Conservation (phyloP, 2,113 vertebrate species). For the Phodopus roborovskii region DNA sequence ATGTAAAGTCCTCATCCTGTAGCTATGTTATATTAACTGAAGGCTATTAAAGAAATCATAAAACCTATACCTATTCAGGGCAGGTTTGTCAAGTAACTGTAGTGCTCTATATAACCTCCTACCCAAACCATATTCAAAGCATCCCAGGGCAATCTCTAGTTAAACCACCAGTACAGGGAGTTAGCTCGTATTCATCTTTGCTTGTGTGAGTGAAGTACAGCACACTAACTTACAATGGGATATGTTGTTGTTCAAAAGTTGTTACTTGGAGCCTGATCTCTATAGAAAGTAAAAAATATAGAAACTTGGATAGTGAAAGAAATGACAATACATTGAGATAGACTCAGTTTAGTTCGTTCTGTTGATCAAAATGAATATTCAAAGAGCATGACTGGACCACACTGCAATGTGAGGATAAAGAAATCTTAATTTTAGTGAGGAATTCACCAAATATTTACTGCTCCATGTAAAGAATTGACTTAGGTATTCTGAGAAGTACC, state of each 20-base stretch:
- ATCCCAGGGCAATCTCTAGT: neutral
- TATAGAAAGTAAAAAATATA: neutral
- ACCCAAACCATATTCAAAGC: neutral
- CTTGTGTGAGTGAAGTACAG: neutral
- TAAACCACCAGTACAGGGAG: neutral
- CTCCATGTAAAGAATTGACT: neutral
- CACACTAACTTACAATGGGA: neutral
- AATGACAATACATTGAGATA: conserved; percentile 19
- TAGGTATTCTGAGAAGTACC: neutral
- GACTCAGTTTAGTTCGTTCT: neutral
- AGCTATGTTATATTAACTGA: neutral
- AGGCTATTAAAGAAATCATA: neutral
- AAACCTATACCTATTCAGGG: neutral
- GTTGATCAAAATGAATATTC: neutral
- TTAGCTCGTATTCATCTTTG: neutral
- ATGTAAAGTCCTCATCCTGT: neutral
- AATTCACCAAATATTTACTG: neutral
- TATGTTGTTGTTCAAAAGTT: neutral
- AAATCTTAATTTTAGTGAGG: neutral
- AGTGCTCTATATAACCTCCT: neutral
- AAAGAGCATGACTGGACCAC: neutral
- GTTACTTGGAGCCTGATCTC: neutral
- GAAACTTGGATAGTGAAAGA: neutral
- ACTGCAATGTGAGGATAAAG: neutral
- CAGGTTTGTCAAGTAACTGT: neutral